Evolutionary conservation across 2,888 invertebrate species (phyloP).

Genomic region (Adelognathus sp.): DNA sequence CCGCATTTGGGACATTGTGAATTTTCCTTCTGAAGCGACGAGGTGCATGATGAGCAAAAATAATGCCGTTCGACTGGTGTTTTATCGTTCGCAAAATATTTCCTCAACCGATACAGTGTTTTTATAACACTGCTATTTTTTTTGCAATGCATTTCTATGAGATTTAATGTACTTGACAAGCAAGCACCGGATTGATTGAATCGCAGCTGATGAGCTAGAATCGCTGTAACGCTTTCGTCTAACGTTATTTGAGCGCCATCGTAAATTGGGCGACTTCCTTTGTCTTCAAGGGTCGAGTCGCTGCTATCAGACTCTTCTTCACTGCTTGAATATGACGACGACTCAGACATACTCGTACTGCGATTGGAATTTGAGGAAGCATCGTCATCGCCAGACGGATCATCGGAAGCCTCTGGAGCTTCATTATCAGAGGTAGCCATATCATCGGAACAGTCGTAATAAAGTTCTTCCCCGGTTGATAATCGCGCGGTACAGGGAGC

Average conservation of each 20-base stretch:
- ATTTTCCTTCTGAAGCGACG: background rate
- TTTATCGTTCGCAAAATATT: background rate
- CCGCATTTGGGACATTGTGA: constrained; percentile 14
- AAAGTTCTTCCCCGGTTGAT: background rate
- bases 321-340: background rate
- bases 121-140: background rate
- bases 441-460: background rate
- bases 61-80: background rate
- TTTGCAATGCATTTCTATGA: constrained; percentile 33
- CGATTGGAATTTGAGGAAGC: background rate
- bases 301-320: background rate
- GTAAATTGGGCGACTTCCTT: background rate
- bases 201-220: constrained; percentile 4
- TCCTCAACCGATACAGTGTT: constrained; percentile 31
- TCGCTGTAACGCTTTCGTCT: constrained; percentile 5
- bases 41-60: constrained; percentile 6
- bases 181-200: constrained; percentile 2
- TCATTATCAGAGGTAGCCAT: background rate
- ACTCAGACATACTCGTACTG: background rate
- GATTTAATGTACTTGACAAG: constrained; percentile 18
- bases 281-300: background rate
- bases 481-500: background rate
- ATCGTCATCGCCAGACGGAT: background rate
- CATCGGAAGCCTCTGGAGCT: background rate
- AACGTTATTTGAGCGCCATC: constrained; percentile 5